Evolutionary conservation across 2,888 invertebrate genomes (phyloP).

Genomic region (Drosophila neutralis): DNA sequence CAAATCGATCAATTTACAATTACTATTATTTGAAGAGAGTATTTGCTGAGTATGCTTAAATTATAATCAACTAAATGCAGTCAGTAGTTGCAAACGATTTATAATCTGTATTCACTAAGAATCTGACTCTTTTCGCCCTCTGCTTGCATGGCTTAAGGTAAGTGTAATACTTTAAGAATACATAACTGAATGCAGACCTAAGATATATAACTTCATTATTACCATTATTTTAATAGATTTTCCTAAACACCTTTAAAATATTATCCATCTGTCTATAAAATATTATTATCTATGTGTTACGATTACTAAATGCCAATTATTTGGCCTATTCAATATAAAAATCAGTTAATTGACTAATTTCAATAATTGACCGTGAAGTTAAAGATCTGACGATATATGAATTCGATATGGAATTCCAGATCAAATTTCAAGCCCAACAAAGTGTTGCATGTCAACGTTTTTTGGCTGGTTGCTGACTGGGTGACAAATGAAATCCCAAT

Average conservation of each 20-base stretch:
- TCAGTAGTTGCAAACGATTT: neutral
- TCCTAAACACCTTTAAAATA: neutral
- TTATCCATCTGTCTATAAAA: neutral
- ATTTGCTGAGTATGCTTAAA: neutral
- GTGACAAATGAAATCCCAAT: conserved; percentile 31
- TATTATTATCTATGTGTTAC: neutral
- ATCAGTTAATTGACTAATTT: conserved; percentile 1
- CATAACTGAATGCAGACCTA: no score
- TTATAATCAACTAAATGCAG: neutral
- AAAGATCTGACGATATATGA: neutral
- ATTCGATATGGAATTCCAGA: conserved; percentile 19
- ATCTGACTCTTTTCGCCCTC: neutral
- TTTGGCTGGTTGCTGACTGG: conserved; percentile 10
- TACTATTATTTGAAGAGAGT: neutral
- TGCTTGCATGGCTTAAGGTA: neutral
- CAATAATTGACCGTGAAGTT: neutral
- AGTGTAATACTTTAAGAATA: neutral
- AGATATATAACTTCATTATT: neutral
- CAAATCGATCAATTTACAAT: neutral
- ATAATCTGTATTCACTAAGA: neutral
- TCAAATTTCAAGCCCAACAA: neutral
- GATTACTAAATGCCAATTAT: neutral
- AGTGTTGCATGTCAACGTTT: conserved; percentile 5
- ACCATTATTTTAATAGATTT: neutral
- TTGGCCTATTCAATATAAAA: no score